Percentiles rank a stretch among this genome's conserved stretches.
Conservation (phyloP, 2,113 vertebrate species). For the Periophthalmodon schlosseri region DNA sequence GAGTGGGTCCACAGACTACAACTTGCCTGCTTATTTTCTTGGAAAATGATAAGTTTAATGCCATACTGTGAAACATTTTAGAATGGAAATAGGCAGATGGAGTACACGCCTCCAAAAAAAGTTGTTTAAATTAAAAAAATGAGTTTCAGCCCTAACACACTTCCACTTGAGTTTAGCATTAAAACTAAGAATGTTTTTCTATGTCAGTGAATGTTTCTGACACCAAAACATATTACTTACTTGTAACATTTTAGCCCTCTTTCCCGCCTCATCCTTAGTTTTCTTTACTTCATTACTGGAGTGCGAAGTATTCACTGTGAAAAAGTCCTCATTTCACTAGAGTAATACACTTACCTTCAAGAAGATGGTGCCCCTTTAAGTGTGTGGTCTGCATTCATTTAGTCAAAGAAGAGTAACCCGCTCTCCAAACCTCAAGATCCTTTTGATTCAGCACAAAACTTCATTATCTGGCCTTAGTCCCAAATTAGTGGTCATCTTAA, state of each 20-base stretch:
- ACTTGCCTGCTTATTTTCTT: no score
- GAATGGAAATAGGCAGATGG: no score
- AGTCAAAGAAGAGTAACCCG: constrained; percentile 35
- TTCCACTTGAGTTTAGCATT: not conserved
- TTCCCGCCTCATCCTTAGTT: constrained; percentile 11
- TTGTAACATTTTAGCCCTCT: constrained; percentile 10
- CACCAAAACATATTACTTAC: constrained; percentile 19
- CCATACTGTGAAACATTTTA: no score
- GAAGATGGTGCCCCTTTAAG: constrained; percentile 37
- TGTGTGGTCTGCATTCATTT: constrained; percentile 50
- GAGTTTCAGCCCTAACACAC: no score
- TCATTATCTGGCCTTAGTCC: constrained; percentile 30
- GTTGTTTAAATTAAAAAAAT: no score
- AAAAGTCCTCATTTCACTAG: constrained; percentile 47
- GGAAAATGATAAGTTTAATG: no score
- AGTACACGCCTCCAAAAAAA: no score
- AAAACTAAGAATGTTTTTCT: not conserved
- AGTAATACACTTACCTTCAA: constrained; percentile 46
- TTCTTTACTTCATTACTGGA: constrained; percentile 21
- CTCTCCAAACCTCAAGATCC: constrained; percentile 43
- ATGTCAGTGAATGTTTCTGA: not conserved
- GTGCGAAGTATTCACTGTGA: constrained; percentile 22
- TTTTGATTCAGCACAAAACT: constrained; percentile 34
- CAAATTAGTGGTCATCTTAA: constrained; percentile 46
- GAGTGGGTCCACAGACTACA: no score